Conservation (phyloP, 2,888 invertebrate species). For the Gonocerus acuteangulatus region DNA sequence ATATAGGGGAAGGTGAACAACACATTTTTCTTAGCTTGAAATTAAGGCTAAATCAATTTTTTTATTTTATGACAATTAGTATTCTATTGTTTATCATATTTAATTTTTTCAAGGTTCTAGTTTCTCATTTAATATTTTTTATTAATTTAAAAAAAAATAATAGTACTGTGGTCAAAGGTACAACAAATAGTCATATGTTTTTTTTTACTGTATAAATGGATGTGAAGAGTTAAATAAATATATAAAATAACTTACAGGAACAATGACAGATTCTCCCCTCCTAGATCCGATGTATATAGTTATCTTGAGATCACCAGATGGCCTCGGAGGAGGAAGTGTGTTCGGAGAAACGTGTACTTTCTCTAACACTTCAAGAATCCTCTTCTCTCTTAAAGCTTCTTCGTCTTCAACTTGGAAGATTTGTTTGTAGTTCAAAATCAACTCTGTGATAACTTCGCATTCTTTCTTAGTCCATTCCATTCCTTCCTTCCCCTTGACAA, state of each 20-base stretch:
- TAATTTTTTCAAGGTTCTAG: no score
- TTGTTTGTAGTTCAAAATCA: slow-evolving; percentile 64
- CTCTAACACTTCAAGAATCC: slow-evolving; percentile 66
- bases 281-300: slow-evolving; percentile 68
- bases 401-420: slow-evolving; percentile 74
- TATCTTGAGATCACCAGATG: slow-evolving; percentile 70
- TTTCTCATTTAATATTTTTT: no score
- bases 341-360: slow-evolving; percentile 47
- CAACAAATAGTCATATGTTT: no score
- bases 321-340: slow-evolving; percentile 50
- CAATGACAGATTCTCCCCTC: slow-evolving; percentile 51
- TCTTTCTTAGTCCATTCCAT: slow-evolving; percentile 55
- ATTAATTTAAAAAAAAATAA: no score
- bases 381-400: slow-evolving; percentile 66
- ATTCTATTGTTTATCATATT: no score
- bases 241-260: slow-evolving; percentile 57
- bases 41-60: no score
- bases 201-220: no score
- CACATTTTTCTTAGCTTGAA: no score
- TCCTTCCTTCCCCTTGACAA: slow-evolving; percentile 28
- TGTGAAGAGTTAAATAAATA: no score
- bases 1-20: no score
- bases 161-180: no score
- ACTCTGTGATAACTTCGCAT: slow-evolving; percentile 65
- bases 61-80: no score